phyloP scores from a whole-genome alignment of 2,797 vertebrate species.

The Spheniscus humboldti region DNA sequence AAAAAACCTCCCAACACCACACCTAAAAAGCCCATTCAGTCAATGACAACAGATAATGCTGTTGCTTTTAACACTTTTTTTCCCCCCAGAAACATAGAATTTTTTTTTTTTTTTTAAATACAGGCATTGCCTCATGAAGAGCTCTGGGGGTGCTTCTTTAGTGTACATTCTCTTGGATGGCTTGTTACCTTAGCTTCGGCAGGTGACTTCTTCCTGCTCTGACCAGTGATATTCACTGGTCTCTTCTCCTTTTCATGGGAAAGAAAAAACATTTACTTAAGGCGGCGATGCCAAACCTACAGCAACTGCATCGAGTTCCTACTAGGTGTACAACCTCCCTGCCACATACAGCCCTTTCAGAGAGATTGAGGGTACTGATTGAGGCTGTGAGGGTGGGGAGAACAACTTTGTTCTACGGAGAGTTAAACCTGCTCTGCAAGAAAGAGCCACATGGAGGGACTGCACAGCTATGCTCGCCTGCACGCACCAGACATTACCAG shows the following conservation, averaged over 20 bases:
- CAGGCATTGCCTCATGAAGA: background rate
- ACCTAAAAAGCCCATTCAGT: background rate
- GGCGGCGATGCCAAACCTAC: background rate
- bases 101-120: background rate
- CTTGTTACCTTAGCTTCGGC: background rate
- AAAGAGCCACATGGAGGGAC: background rate
- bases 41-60: background rate
- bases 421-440: background rate
- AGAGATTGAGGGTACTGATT: background rate
- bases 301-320: background rate
- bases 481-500: background rate
- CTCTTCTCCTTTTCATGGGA: background rate
- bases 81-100: background rate
- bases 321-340: background rate
- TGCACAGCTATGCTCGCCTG: background rate
- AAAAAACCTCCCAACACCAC: background rate
- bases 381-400: background rate
- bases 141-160: too few species aligned
- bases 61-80: background rate
- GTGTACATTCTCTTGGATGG: background rate
- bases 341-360: background rate
- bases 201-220: background rate
- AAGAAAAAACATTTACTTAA: background rate
- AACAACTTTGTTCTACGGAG: background rate
- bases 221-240: background rate